These are phyloP conservation scores for Semnornis frantzii DNA, from an alignment of 2,113 vertebrate species.

Conservation along the genomic window DNA sequence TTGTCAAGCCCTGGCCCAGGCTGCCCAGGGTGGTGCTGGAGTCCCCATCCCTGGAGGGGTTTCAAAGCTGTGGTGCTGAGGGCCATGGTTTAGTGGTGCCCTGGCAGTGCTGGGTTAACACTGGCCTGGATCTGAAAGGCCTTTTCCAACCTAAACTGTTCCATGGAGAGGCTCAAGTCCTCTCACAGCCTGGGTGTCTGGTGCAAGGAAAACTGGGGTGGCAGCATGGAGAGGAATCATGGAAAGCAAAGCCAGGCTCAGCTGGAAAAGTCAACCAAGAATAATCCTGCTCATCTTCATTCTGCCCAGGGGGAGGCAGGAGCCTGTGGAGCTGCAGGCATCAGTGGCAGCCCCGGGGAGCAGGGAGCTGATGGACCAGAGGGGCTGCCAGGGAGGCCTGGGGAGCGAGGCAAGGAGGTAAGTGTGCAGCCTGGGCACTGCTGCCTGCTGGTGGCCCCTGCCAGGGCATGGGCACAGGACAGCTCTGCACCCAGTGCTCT, in stretches of 20 bases:
- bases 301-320: slow-evolving; percentile 80
- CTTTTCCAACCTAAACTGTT: no score
- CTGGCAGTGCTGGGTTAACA: no score
- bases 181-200: neutral
- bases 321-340: slow-evolving; percentile 69
- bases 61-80: no score
- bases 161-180: neutral
- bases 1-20: no score
- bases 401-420: slow-evolving; percentile 82
- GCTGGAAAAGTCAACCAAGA: neutral
- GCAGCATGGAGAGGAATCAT: neutral
- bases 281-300: neutral
- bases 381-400: slow-evolving; percentile 71
- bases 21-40: no score
- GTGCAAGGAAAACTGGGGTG: neutral
- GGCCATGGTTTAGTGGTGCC: no score
- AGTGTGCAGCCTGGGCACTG: neutral
- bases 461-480: neutral
- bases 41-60: no score
- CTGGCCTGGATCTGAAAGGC: no score
- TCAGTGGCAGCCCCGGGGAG: slow-evolving; percentile 73
- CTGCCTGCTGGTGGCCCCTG: fast-evolving
- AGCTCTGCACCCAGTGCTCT: fast-evolving
- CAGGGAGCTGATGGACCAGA: slow-evolving; percentile 74
- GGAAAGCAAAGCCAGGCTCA: neutral